phyloP scores from a whole-genome alignment of 2,797 vertebrate genomes.

The Gymnopithys bicolor region DNA sequence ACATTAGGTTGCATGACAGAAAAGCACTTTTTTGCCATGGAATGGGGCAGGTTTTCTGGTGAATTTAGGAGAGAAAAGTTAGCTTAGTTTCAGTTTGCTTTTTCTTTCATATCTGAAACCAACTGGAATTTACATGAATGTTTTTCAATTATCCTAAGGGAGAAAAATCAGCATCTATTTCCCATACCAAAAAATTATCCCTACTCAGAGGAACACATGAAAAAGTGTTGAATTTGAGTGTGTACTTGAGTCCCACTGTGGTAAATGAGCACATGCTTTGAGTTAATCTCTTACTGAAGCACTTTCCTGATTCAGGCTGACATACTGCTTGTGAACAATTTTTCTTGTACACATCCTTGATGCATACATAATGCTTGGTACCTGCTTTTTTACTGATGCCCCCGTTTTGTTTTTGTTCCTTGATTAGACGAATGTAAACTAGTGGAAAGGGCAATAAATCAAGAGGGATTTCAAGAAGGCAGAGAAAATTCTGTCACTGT shows the following conservation, averaged over 20 bases:
- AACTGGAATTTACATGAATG: slow-evolving; percentile 41
- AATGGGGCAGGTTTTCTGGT: not conserved
- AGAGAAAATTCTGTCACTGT: slow-evolving; percentile 31
- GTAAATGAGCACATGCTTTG: slow-evolving; percentile 49
- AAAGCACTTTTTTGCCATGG: slow-evolving; percentile 4
- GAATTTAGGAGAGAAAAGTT: not conserved
- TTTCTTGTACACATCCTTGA: slow-evolving; percentile 46
- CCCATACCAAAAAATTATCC: slow-evolving; percentile 54
- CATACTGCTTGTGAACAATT: slow-evolving; percentile 64
- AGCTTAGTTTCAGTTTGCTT: not conserved
- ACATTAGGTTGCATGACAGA: not conserved
- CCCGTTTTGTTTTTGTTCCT: slow-evolving; percentile 43
- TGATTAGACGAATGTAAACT: slow-evolving; percentile 65
- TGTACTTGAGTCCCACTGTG: slow-evolving; percentile 13
- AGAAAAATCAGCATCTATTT: slow-evolving; percentile 49
- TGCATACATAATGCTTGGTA: slow-evolving; percentile 50
- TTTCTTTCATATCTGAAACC: not conserved
- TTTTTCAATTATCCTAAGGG: slow-evolving; percentile 47
- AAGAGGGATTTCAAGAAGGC: slow-evolving; percentile 28
- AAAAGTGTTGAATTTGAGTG: slow-evolving; percentile 45
- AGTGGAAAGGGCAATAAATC: slow-evolving; percentile 67
- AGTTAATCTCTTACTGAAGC: slow-evolving; percentile 62
- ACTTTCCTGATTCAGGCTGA: slow-evolving; percentile 59
- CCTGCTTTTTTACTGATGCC: slow-evolving; percentile 43
- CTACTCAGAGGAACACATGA: slow-evolving; percentile 33